phyloP scores from a whole-genome alignment of 1,140 invertebrate genomes.

The Rhyacophila brunnea region DNA sequence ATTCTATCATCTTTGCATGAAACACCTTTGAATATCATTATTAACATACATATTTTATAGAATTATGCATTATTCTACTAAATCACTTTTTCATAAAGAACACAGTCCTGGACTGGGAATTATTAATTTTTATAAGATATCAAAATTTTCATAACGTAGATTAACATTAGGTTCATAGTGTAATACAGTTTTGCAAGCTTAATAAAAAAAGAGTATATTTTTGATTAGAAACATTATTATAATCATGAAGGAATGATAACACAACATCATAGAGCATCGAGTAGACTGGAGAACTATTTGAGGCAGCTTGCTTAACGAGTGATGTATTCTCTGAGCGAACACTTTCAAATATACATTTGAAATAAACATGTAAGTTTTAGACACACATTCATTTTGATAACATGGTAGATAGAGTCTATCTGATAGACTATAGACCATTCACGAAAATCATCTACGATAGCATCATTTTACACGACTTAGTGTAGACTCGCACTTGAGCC shows the following conservation, averaged over 20 bases:
- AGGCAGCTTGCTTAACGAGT: conserved; percentile 21
- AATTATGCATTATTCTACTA: too few species aligned
- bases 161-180: conserved; percentile 22
- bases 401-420: background rate
- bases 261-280: conserved; percentile 32
- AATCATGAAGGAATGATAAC: conserved; percentile 22
- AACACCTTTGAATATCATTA: conserved; percentile 33
- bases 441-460: too few species aligned
- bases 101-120: background rate
- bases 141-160: conserved; percentile 20
- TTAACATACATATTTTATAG: conserved; percentile 1
- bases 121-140: conserved; percentile 18
- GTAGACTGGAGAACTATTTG: conserved; percentile 30
- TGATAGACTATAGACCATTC: conserved; percentile 2
- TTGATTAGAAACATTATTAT: conserved; percentile 26
- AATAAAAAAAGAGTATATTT: conserved; percentile 30
- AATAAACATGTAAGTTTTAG: conserved; percentile 12
- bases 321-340: conserved; percentile 37
- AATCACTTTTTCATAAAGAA: conserved; percentile 9
- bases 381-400: conserved; percentile 14
- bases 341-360: conserved; percentile 20
- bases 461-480: too few species aligned
- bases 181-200: conserved; percentile 35
- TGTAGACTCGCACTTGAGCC: too few species aligned
- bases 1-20: conserved; percentile 35